Percentiles rank a stretch among this genome's conserved stretches.
Conservation (phyloP, 2,113 vertebrate species). For the Paratilapia polleni region DNA sequence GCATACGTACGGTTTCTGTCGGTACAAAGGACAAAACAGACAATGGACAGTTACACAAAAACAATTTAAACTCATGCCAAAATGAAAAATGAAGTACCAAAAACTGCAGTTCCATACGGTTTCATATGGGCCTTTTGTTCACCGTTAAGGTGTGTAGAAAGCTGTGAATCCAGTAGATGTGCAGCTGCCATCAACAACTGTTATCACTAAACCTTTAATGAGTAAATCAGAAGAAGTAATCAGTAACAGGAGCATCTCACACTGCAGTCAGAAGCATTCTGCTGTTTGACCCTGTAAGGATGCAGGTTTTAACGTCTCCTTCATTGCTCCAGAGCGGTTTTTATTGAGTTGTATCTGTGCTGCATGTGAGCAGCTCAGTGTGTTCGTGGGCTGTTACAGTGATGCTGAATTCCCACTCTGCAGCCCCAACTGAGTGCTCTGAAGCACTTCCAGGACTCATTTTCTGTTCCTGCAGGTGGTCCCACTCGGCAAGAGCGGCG, state of each 20-base stretch:
- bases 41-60: too few species aligned
- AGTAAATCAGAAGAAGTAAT: background rate
- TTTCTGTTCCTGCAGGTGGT: constrained; percentile 8
- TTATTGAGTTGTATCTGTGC: background rate
- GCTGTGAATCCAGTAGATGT: background rate
- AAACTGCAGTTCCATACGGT: background rate
- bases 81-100: background rate
- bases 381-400: background rate
- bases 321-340: background rate
- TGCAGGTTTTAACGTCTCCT: background rate
- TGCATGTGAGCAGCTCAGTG: background rate
- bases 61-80: background rate
- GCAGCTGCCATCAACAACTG: background rate
- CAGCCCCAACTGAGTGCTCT: background rate
- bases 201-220: background rate
- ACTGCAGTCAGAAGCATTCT: background rate
- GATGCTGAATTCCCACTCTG: background rate
- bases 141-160: background rate
- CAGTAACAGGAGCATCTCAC: background rate
- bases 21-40: background rate
- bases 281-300: too few species aligned
- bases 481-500: background rate
- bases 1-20: constrained; percentile 97
- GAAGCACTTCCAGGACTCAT: background rate
- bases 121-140: background rate